phyloP scores from a whole-genome alignment of 2,888 invertebrate genomes.

The Leucoma salicis region DNA sequence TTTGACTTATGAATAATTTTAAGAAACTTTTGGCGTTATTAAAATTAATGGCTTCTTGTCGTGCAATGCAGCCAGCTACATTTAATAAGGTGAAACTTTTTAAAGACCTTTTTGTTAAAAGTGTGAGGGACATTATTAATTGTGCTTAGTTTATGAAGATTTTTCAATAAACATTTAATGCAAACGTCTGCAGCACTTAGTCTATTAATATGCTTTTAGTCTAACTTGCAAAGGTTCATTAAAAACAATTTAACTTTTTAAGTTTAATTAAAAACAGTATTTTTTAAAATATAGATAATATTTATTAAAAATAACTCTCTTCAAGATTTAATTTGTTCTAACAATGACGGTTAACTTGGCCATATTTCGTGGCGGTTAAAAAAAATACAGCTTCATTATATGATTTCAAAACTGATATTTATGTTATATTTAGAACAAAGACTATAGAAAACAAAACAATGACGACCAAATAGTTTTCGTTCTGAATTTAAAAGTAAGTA shows the following conservation, averaged over 20 bases:
- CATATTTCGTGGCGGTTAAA: no score
- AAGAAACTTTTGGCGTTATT: slow-evolving; percentile 25
- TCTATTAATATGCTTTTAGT: neutral
- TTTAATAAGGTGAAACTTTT: slow-evolving; percentile 10
- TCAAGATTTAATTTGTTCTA: no score
- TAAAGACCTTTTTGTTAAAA: neutral
- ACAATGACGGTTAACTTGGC: no score
- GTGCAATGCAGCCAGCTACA: slow-evolving; percentile 7
- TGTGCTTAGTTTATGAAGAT: slow-evolving; percentile 9
- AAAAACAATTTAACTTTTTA: no score
- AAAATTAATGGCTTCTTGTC: slow-evolving; percentile 25
- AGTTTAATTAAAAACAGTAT: no score
- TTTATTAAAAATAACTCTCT: no score
- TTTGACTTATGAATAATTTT: slow-evolving; percentile 25
- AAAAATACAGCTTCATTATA: no score
- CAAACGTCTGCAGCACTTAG: neutral
- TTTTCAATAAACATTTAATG: neutral
- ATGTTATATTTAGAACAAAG: no score
- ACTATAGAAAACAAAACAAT: neutral
- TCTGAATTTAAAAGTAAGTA: slow-evolving; percentile 34
- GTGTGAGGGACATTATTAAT: slow-evolving; percentile 3
- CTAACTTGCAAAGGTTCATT: no score
- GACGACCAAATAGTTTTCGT: slow-evolving; percentile 5
- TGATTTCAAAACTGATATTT: no score
- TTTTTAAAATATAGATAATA: no score